Evolutionary conservation across 2,113 vertebrate genomes (phyloP), one percentile per base, ranked within the genome.

Genomic region (Gymnocephalus cernua): DNA sequence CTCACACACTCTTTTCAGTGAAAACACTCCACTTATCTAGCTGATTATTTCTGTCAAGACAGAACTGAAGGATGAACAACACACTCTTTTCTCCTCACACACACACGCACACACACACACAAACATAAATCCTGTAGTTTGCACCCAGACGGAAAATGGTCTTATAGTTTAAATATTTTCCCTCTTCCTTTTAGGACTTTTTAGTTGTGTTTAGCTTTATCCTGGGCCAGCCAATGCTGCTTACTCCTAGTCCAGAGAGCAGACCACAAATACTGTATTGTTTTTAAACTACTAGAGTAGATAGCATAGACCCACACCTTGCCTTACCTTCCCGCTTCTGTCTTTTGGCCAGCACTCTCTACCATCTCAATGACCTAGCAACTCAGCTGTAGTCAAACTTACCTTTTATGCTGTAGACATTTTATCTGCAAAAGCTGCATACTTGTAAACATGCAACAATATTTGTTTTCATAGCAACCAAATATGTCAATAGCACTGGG

Each of bases 221-320:
- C 72, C 66, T 67, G 75, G 82, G 54, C 85, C 82, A 86, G 62
- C 73, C 64, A 15, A 67, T 86, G 91, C 90, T 89, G 89, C 89
- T 87, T 86, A 77, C 65, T 50, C 23, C 45, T 74, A 82, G 85
- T 88, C 83, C 79, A 65, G 82, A 84, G 57, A 74, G 82, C 84
- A 74, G 75, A 89, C 79, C 82, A 78, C 75, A 78, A 74, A 79
- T 86, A 85, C 80, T 76, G 85, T 90, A 75, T 80, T 80, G 74
- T 90, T 93, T 93, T 91, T 82, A 89, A 87, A 80, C 72, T 83
- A 78, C 81, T 91, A 89, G 79, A 85, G 72, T 76, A 57, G 78
- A 89, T 80, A 65, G 79, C 79, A 50, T 81, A 84, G 76, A 91
- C 89, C 88, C 86, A 89, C 91, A 90, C 89, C 89, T 93, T 93